These are phyloP conservation scores for Phania funesta DNA, from an alignment of 2,888 invertebrate species.

Conservation along the genomic window DNA sequence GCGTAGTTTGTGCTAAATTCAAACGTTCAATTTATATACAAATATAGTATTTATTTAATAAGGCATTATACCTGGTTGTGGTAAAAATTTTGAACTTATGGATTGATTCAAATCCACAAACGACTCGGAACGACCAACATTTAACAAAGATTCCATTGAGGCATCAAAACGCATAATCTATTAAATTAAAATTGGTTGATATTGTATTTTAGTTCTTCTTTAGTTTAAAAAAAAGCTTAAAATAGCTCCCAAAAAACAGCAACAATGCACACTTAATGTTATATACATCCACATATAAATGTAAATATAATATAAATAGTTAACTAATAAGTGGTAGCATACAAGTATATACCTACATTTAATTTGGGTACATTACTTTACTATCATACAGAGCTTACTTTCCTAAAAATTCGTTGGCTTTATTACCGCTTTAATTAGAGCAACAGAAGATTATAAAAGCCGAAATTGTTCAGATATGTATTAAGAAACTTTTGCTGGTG, in stretches of 20 bases:
- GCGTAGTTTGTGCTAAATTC: conserved; percentile 70
- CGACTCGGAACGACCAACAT: conserved; percentile 90
- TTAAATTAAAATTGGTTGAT: conserved; percentile 18
- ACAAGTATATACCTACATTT: not conserved
- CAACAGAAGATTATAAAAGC: too few relatives aligned
- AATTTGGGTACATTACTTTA: conserved; percentile 32
- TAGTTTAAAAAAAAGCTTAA: conserved; percentile 12
- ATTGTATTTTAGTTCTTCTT: not conserved
- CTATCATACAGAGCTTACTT: not conserved
- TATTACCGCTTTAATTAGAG: too few relatives aligned
- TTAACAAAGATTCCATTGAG: conserved; percentile 88
- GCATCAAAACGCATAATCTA: conserved; percentile 91
- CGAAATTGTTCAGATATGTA: too few relatives aligned
- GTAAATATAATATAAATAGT: conserved; percentile 10
- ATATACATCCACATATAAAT: not conserved
- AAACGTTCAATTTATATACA: not conserved
- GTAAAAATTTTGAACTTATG: conserved; percentile 70
- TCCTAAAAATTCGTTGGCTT: not conserved
- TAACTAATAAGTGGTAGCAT: conserved; percentile 3
- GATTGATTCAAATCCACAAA: conserved; percentile 87
- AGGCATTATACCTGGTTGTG: conserved; percentile 74
- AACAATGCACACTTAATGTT: conserved; percentile 27
- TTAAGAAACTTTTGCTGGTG: too few relatives aligned
- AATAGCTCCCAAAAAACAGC: conserved; percentile 22
- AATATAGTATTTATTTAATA: not conserved